These are phyloP conservation scores for Bagarius yarrelli DNA, from an alignment of 2,113 vertebrate genomes.

Conservation along the genomic window DNA sequence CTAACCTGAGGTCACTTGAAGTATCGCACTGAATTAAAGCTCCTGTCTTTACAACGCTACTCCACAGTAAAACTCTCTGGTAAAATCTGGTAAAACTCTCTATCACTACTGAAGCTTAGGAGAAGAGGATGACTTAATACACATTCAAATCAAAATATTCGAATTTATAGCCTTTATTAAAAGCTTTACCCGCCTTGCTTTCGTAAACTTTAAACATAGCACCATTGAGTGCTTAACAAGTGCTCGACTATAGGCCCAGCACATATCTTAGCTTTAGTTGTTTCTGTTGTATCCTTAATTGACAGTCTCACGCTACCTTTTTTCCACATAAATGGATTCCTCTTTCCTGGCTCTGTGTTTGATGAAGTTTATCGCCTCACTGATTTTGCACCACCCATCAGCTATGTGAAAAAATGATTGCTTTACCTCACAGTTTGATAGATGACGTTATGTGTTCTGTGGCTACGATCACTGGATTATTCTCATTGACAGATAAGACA, in stretches of 20 bases:
- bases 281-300: no score
- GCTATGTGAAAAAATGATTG: background rate
- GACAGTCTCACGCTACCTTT: no score
- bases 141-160: constrained; percentile 48
- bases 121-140: constrained; percentile 53
- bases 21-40: constrained; percentile 14
- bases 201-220: no score
- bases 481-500: background rate
- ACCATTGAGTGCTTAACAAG: no score
- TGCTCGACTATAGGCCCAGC: no score
- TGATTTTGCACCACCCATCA: background rate
- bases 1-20: background rate
- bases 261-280: no score
- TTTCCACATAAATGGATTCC: no score
- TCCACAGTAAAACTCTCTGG: no score
- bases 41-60: constrained; percentile 1
- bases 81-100: constrained; percentile 44
- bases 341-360: no score
- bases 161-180: background rate
- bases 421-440: background rate
- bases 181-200: no score
- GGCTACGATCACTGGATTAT: background rate
- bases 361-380: no score
- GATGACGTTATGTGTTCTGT: background rate
- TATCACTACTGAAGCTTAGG: constrained; percentile 11